These are phyloP conservation scores for Aphidius gifuensis DNA, from an alignment of 1,140 invertebrate species.

Conservation along the genomic window DNA sequence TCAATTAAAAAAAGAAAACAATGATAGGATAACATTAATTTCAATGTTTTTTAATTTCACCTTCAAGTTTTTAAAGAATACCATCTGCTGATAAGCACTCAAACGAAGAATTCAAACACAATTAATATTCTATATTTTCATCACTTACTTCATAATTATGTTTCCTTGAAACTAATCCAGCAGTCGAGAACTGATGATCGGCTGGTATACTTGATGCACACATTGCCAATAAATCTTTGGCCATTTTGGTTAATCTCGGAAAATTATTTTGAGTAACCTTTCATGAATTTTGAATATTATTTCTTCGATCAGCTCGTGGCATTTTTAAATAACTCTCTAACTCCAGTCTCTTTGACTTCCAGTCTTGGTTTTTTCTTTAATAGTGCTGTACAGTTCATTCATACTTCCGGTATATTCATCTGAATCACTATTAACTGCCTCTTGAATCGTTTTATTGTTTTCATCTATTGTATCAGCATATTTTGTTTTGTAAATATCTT, in stretches of 20 bases:
- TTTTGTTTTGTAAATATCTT: constrained; percentile 27
- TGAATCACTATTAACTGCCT: no score
- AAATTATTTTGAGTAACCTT: not conserved
- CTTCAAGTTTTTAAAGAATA: no score
- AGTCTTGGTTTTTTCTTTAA: constrained; percentile 1
- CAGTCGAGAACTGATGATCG: constrained; percentile 15
- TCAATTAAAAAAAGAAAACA: no score
- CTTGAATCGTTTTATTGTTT: not conserved
- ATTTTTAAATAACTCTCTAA: constrained; percentile 9
- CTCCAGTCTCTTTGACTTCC: constrained; percentile 8
- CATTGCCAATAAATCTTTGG: constrained; percentile 13
- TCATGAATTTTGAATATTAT: constrained; percentile 14
- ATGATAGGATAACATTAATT: no score
- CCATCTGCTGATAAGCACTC: no score
- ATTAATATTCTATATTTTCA: constrained; percentile 7
- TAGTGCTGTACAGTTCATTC: no score
- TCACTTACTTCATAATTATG: constrained; percentile 9
- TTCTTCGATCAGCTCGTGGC: constrained; percentile 1
- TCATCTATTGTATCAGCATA: constrained; percentile 2
- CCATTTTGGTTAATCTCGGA: constrained; percentile 6
- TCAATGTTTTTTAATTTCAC: no score
- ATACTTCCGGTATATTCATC: no score
- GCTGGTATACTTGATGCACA: constrained; percentile 16
- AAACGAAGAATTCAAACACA: constrained; percentile 19
- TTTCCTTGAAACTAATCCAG: constrained; percentile 7